Percentiles rank a stretch among this genome's conserved stretches.
These are phyloP conservation scores for Manduca sexta DNA, from an alignment of 1,140 invertebrate species.

Conservation along the genomic window DNA sequence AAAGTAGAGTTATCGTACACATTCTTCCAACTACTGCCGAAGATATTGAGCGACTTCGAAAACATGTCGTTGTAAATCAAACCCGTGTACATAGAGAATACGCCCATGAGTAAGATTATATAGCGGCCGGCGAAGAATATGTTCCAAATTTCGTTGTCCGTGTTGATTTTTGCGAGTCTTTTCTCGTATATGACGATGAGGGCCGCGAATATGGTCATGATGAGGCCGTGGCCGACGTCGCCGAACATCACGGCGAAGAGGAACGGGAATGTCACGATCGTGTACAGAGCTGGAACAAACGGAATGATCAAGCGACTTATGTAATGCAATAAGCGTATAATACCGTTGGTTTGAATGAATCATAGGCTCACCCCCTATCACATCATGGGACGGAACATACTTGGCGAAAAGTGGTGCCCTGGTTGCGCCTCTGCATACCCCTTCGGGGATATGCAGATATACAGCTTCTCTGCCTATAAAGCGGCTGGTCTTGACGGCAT, in stretches of 20 bases:
- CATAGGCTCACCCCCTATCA: no score
- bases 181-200: constrained; percentile 79
- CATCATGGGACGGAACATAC: no score
- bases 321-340: no score
- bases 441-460: no score
- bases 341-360: no score
- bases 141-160: constrained; percentile 82
- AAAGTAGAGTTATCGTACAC: constrained; percentile 67
- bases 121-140: constrained; percentile 90
- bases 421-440: no score
- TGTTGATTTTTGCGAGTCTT: constrained; percentile 61
- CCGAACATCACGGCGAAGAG: constrained; percentile 86
- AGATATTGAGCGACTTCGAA: constrained; percentile 87
- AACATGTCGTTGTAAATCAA: constrained; percentile 91
- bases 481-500: no score
- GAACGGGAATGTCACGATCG: constrained; percentile 85
- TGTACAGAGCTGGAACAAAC: constrained; percentile 74
- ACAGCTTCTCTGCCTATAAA: no score
- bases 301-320: no score
- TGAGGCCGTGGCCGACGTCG: constrained; percentile 81
- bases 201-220: constrained; percentile 77
- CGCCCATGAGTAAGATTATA: constrained; percentile 88
- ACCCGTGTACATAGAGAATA: constrained; percentile 89
- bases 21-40: constrained; percentile 82
- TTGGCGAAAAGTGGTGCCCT: no score